Base-by-base conservation (phyloP, 2,888 invertebrate genomes). In the Scotopteryx bipunctaria region DNA sequence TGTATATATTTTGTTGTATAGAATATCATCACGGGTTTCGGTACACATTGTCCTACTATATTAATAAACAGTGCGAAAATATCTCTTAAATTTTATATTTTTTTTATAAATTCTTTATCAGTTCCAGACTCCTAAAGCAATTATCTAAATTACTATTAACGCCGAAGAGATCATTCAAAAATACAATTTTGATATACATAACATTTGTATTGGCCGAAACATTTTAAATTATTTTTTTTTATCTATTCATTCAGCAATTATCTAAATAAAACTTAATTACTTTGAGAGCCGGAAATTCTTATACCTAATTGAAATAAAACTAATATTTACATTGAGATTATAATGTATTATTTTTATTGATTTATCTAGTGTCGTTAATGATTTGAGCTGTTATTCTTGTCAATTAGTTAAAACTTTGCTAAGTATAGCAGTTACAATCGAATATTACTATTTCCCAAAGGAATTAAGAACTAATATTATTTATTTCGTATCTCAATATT, bases 261-360 rank as follows among this genome's bases (percentile, higher is more conserved):
- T 78, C 80, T 86, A 83, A 82, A 81, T 79, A 81, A 83, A 73
- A 78, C 79, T 63, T 86, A 86, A 87, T 86, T 88, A 89, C 90
- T 89, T 90, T 88, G 89, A 89, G 90, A 90, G 90, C 90, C 90
- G 82, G 89, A 86, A 88, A 85, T 77, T 76, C 86, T 87, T 89
- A 88, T 59, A 71, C 58, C 82, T 87, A 86, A 61, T 71, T 73
- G 74, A 74, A 71, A 75, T 81, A 79, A 76, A 68, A 72, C 76
- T 86, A 83, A 78, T 90, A 89, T 89, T 84, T 90, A 89, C 89
- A 89, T 71, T 87, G 89, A 89, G 87, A 88, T 89, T 87, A 83
- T 80, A 76, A 79, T 79, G 74, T 52, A 46, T 45, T 83, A 86
- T 59, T 38, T 17, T 25, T 82, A 85, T 86, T 85, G 81, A 83